Percentiles rank a stretch among this genome's conserved stretches.
phyloP scores from a whole-genome alignment of 2,113 vertebrate genomes.

The Sitta europaea region DNA sequence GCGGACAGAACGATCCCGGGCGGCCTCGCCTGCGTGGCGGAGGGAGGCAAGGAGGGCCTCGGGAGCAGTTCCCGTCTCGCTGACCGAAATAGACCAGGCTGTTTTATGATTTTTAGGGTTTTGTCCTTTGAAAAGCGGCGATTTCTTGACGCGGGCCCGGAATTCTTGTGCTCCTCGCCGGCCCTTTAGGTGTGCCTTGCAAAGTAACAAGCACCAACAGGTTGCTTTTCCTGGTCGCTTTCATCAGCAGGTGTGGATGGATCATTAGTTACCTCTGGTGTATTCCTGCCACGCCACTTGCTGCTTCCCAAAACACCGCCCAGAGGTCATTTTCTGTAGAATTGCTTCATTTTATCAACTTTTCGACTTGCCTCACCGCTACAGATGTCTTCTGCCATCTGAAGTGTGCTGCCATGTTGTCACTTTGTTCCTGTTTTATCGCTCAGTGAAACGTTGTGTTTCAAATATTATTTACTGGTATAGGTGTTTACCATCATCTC shows the following conservation, averaged over 20 bases:
- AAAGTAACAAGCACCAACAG: neutral
- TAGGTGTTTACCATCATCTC: rapidly evolving
- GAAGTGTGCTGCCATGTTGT: rapidly evolving
- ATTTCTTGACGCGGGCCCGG: neutral
- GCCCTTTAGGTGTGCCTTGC: too few relatives aligned
- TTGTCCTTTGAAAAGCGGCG: too few relatives aligned
- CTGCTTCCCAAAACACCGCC: neutral
- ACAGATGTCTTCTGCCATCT: rapidly evolving
- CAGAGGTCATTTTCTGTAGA: rapidly evolving
- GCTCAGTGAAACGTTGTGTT: neutral
- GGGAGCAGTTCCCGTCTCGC: rapidly evolving
- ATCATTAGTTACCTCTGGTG: rapidly evolving
- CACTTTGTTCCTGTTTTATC: neutral
- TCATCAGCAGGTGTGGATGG: neutral
- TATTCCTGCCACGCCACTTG: rapidly evolving
- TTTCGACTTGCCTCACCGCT: rapidly evolving
- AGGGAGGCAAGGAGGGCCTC: too few relatives aligned
- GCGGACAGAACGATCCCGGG: rapidly evolving
- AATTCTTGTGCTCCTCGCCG: neutral
- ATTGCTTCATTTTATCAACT: neutral
- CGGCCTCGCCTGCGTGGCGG: neutral
- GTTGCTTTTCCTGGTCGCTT: neutral
- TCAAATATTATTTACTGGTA: neutral
- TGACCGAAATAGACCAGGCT: rapidly evolving
- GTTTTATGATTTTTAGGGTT: rapidly evolving